A percentile compares a stretch with the other conserved stretches of the same genome.
These are phyloP conservation scores for Drosophila ambigua DNA, from an alignment of 1,140 invertebrate genomes.

Conservation along the genomic window DNA sequence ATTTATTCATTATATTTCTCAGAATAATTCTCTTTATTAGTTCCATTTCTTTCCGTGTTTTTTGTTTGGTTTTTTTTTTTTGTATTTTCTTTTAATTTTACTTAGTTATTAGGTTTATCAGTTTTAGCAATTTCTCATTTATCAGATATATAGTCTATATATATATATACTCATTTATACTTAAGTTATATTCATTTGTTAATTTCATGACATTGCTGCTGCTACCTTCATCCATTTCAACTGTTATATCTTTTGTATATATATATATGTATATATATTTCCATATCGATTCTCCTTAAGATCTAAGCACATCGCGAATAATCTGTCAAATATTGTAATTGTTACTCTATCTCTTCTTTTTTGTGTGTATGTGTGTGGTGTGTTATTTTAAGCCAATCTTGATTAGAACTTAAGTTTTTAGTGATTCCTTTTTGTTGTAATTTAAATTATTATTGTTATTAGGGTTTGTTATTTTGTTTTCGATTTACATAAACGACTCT, in stretches of 20 bases:
- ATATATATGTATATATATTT: conserved; percentile 49
- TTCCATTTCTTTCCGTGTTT: conserved; percentile 67
- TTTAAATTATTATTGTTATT: conserved; percentile 30
- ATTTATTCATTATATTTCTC: conserved; percentile 57
- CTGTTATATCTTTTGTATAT: conserved; percentile 46
- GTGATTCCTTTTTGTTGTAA: conserved; percentile 26
- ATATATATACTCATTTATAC: conserved; percentile 66
- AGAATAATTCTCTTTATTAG: conserved; percentile 82
- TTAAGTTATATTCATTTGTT: conserved; percentile 63
- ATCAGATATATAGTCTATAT: conserved; percentile 65
- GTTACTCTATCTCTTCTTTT: conserved; percentile 15
- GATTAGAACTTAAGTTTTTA: conserved; percentile 4
- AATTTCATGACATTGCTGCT: conserved; percentile 63
- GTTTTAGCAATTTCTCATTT: conserved; percentile 75
- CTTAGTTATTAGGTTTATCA: conserved; percentile 70
- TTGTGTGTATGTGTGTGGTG: conserved; percentile 20
- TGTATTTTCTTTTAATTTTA: conserved; percentile 52
- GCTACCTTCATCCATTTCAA: conserved; percentile 38
- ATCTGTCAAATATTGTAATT: conserved; percentile 47
- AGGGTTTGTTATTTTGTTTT: no score
- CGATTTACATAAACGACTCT: conserved; percentile 23
- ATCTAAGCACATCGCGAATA: conserved; percentile 54
- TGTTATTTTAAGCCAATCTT: conserved; percentile 23
- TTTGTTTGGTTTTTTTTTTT: conserved; percentile 29
- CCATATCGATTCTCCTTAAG: conserved; percentile 61